Evolutionary conservation across 2,888 invertebrate genomes (phyloP).

Genomic region (Drosophila mimica): DNA sequence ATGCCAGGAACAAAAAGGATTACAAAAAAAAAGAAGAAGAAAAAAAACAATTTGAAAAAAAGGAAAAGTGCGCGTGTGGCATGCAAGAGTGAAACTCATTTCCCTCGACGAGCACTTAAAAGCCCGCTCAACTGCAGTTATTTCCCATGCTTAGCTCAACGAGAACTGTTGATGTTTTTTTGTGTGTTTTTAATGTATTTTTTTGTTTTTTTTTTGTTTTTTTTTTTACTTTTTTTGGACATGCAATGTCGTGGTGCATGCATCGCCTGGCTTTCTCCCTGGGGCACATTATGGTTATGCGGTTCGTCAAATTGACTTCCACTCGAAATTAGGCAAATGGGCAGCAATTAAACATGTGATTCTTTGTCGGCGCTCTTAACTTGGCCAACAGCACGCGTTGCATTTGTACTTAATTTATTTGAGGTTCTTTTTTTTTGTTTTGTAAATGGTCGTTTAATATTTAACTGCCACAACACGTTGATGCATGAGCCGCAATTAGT

Average conservation of each 20-base stretch:
- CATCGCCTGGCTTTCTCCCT: not conserved
- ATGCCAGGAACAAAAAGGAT: conserved; percentile 8
- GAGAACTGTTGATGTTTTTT: conserved; percentile 5
- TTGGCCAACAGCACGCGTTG: conserved; percentile 21
- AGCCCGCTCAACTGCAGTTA: conserved; percentile 74
- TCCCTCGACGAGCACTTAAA: conserved; percentile 66
- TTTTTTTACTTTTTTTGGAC: conserved; percentile 14
- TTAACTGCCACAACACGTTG: conserved; percentile 73
- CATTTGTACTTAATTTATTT: conserved; percentile 52
- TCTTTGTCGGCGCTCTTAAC: conserved; percentile 19
- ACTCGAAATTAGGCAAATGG: conserved; percentile 67
- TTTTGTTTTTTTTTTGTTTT: not conserved
- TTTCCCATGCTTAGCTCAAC: conserved; percentile 64
- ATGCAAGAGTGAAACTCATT: conserved; percentile 71
- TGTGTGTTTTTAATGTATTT: conserved; percentile 2
- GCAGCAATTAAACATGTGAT: conserved; percentile 60
- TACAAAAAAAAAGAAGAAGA: conserved; percentile 2
- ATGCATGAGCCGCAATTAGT: conserved; percentile 75
- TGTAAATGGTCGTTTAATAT: conserved; percentile 67
- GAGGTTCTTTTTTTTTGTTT: conserved; percentile 27
- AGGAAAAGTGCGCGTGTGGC: conserved; percentile 63
- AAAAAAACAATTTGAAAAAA: not conserved
- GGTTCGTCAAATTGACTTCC: conserved; percentile 57
- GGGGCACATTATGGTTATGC: conserved; percentile 19
- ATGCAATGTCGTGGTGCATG: conserved; percentile 46